Base-by-base conservation (phyloP, 2,113 vertebrate genomes). In the cattle (Bos taurus) region DNA sequence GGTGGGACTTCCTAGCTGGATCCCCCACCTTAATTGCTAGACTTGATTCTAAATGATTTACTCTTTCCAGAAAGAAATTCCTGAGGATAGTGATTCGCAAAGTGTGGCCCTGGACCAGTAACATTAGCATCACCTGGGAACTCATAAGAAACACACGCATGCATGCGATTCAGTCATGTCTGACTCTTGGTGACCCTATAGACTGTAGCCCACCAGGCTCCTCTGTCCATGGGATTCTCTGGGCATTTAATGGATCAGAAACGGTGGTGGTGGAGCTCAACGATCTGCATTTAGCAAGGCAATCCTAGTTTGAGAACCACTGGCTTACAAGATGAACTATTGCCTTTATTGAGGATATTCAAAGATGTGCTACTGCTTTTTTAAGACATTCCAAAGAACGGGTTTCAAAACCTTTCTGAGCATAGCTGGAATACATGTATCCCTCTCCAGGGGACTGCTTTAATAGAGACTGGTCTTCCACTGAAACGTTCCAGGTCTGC, bases 31-130 rank as follows among this genome's bases (percentile, higher is more conserved):
- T 88, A 71, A 84, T 91, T 52, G 67, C 36, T 87, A 78, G 54
- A 90, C 40, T 77, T 67, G 52, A 40, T 88, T 95, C 86, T 52
- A 83, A 91, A 83, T 43, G 90, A 90, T 14, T 93, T 78, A 62
- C 46, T 93, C 52, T 95, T 97, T 52, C 28, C 81, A 90, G 88
- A 96, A 96, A 88, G 40, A 59, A 88, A 43, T 80, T 87, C 90
- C 43, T 93, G 23, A 36, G 48, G 12, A 30, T 48, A 83, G 52
- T n/a, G 14, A 40, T 64, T 95, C 36, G 83, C 78, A 43, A 62
- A 50, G 6, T 91, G 14, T 78, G 33, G 50, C 78, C 19, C 71
- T 77, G 25, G 74, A 50, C 87, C 19, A 67, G 57, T 91, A 91
- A 46, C 46, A 3, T n/a, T 81, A 5, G 40, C 52, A 46, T 57